phyloP scores from a whole-genome alignment of 2,888 invertebrate genomes.

The Fragum fragum region DNA sequence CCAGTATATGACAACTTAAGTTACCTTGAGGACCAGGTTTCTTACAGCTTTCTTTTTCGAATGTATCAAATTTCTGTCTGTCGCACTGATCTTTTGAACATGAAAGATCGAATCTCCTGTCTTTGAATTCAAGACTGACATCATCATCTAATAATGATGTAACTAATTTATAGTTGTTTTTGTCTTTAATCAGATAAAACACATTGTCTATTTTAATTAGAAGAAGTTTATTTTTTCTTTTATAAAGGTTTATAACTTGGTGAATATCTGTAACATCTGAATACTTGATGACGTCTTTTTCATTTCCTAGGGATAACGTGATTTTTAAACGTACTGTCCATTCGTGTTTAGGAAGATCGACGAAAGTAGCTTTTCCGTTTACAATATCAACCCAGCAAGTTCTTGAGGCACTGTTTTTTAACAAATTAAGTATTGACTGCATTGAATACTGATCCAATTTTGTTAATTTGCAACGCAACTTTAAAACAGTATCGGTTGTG shows the following conservation, averaged over 20 bases:
- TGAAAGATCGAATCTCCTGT: not conserved
- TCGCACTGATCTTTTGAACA: not conserved
- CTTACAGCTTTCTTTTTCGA: too few species aligned
- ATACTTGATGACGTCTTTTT: not conserved
- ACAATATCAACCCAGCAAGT: not conserved
- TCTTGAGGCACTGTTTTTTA: not conserved
- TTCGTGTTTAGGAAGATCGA: not conserved
- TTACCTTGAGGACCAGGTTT: too few species aligned
- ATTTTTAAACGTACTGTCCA: not conserved
- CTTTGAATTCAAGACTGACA: not conserved
- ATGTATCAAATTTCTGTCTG: not conserved
- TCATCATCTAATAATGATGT: not conserved
- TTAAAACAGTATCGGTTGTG: not conserved
- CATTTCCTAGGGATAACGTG: not conserved
- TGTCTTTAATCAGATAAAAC: not conserved
- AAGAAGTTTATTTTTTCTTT: not conserved
- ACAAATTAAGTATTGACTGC: not conserved
- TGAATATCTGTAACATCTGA: not conserved
- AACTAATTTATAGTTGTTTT: constrained; percentile 1
- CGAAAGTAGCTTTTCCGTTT: not conserved
- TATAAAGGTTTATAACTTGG: not conserved
- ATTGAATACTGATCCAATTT: not conserved
- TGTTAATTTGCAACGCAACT: not conserved
- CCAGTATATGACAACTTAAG: too few species aligned
- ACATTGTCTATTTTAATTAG: not conserved